phyloP scores from a whole-genome alignment of 2,797 vertebrate genomes.

The Pteropus rufus region DNA sequence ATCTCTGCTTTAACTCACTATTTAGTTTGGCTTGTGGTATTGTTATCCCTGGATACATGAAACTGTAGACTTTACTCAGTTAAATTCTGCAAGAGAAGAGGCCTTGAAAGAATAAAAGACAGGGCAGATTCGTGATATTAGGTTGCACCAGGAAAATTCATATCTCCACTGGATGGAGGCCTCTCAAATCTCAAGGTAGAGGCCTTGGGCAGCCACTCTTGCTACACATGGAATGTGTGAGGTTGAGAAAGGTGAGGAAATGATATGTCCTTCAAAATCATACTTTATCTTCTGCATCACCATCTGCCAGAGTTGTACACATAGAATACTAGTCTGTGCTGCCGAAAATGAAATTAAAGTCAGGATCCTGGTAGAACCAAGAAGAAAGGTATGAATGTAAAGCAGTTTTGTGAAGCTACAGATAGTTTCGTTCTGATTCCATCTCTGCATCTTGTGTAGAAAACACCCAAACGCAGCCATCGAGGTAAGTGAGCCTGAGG shows the following conservation, averaged over 20 bases:
- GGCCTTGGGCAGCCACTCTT: neutral
- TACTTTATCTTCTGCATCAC: neutral
- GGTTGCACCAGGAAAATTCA: neutral
- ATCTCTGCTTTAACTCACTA: neutral
- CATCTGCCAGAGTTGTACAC: neutral
- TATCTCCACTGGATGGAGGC: neutral
- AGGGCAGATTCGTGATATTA: neutral
- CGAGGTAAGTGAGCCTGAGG: neutral
- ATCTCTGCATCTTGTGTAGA: neutral
- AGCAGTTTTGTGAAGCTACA: neutral
- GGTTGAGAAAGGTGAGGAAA: neutral
- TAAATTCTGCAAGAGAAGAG: neutral
- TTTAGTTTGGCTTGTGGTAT: neutral
- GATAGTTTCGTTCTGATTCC: conserved; percentile 14
- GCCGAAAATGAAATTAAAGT: neutral
- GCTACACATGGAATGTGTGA: neutral
- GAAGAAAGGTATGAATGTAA: neutral
- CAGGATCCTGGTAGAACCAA: neutral
- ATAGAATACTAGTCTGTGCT: neutral
- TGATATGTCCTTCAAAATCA: neutral
- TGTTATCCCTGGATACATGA: neutral
- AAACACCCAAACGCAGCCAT: neutral
- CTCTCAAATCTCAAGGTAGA: no score
- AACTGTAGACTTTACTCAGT: neutral
- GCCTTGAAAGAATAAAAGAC: neutral